phyloP scores from a whole-genome alignment of 1,140 invertebrate genomes.

The Luehdorfia chinensis region DNA sequence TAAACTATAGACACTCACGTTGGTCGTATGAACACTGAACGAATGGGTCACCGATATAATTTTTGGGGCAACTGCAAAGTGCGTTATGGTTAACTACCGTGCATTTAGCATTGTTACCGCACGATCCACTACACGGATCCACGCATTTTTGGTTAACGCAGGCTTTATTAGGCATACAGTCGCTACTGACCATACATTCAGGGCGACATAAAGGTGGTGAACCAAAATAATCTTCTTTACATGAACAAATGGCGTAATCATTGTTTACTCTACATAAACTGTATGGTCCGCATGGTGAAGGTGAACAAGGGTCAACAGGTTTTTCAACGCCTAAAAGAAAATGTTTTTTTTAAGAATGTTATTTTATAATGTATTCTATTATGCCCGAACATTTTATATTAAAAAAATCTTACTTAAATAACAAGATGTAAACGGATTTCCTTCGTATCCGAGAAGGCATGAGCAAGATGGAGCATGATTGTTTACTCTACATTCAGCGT shows the following conservation, averaged over 20 bases:
- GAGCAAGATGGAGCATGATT: conserved; percentile 85
- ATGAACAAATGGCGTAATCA: conserved; percentile 84
- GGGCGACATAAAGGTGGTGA: conserved; percentile 84
- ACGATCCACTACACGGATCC: conserved; percentile 87
- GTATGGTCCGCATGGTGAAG: conserved; percentile 84
- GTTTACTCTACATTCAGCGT: conserved; percentile 82
- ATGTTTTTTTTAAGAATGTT: conserved; percentile 15
- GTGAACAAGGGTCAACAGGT: conserved; percentile 80
- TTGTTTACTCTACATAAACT: conserved; percentile 82
- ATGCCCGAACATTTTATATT: neutral
- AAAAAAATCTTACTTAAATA: conserved; percentile 58
- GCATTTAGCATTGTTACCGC: conserved; percentile 85
- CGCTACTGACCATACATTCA: conserved; percentile 86
- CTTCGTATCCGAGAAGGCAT: conserved; percentile 82
- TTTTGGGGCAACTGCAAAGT: conserved; percentile 84
- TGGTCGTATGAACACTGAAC: conserved; percentile 79
- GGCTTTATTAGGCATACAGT: conserved; percentile 83
- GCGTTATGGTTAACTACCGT: conserved; percentile 87
- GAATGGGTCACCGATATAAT: conserved; percentile 86
- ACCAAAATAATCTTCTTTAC: conserved; percentile 82
- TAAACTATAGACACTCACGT: conserved; percentile 75
- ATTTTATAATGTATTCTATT: conserved; percentile 6
- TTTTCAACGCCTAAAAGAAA: conserved; percentile 65
- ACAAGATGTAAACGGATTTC: conserved; percentile 83
- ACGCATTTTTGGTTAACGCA: conserved; percentile 86